phyloP scores from a whole-genome alignment of 2,797 vertebrate genomes.

The Dromococcyx pavoninus region DNA sequence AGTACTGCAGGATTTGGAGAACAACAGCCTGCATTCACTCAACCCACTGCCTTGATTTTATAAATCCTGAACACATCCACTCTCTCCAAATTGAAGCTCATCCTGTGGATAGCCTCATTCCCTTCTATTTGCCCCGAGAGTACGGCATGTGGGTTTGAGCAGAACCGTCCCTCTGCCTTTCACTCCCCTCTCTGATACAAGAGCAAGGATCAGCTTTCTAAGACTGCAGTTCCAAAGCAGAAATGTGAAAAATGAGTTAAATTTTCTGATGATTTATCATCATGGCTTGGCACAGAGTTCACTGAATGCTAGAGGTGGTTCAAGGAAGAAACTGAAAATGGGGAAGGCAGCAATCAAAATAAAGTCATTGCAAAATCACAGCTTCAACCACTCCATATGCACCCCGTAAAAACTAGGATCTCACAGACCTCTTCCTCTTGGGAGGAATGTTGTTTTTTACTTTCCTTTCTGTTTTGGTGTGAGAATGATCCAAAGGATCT shows the following conservation, averaged over 20 bases:
- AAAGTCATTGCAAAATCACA: neutral
- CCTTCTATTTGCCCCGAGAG: neutral
- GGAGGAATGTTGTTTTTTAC: neutral
- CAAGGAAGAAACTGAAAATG: neutral
- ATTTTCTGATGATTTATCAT: neutral
- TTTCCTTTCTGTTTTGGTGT: neutral
- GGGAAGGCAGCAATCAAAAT: neutral
- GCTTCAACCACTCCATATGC: neutral
- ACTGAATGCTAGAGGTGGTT: neutral
- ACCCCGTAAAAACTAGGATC: neutral
- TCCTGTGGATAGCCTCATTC: neutral
- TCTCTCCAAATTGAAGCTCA: neutral
- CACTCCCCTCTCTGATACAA: neutral
- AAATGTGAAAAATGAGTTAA: neutral
- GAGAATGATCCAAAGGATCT: neutral
- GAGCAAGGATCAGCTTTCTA: neutral
- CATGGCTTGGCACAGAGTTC: neutral
- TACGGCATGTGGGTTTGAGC: neutral
- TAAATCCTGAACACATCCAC: neutral
- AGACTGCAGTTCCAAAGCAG: neutral
- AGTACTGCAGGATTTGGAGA: neutral
- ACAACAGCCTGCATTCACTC: neutral
- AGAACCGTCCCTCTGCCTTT: neutral
- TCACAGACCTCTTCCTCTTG: neutral
- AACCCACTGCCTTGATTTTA: neutral